Percentiles rank a stretch among this genome's conserved stretches.
Evolutionary conservation across 2,888 invertebrate genomes (phyloP).

Genomic region (Euplexia lucipara): DNA sequence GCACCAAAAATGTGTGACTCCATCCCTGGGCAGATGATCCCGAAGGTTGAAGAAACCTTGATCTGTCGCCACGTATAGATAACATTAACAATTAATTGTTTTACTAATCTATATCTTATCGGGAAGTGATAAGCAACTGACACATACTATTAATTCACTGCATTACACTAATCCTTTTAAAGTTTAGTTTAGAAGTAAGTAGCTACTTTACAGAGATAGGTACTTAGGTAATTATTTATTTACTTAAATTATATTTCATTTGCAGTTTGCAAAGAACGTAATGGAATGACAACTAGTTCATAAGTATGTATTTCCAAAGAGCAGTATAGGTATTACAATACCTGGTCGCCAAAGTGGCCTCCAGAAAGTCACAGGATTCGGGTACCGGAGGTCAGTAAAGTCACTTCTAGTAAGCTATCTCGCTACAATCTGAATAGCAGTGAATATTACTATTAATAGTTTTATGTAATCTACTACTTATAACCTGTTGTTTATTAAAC

Average conservation of each 20-base stretch:
- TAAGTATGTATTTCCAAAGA: no score
- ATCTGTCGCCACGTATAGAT: constrained; percentile 9
- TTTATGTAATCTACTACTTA: background rate
- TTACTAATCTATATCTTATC: constrained; percentile 27
- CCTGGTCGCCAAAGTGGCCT: background rate
- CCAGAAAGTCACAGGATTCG: background rate
- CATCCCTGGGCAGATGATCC: background rate
- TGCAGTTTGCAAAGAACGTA: background rate
- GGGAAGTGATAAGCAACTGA: constrained; percentile 21
- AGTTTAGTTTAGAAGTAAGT: constrained; percentile 15
- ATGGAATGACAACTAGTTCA: background rate
- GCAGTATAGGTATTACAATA: no score
- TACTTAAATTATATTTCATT: background rate
- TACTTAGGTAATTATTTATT: no score
- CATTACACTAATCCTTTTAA: constrained; percentile 22
- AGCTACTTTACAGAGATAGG: background rate
- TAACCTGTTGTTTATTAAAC: no score
- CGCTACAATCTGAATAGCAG: background rate
- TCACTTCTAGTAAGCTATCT: no score
- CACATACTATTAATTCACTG: constrained; percentile 25
- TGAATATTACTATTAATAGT: background rate
- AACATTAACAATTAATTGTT: constrained; percentile 14
- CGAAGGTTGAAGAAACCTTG: constrained; percentile 17
- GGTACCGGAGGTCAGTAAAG: no score
- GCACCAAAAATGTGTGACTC: background rate